phyloP scores from a whole-genome alignment of 2,797 vertebrate species.

The Austrolebias charrua region DNA sequence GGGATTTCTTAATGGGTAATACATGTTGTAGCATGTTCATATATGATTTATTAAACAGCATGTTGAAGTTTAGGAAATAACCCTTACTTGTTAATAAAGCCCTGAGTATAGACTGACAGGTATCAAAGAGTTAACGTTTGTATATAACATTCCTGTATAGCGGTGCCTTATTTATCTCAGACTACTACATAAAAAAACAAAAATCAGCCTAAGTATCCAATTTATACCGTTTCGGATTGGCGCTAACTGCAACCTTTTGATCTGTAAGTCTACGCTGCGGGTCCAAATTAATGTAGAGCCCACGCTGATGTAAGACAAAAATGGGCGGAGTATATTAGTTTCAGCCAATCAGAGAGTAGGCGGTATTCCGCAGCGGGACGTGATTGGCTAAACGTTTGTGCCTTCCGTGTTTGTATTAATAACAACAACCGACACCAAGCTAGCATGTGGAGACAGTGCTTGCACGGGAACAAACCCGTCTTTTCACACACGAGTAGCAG shows the following conservation, averaged over 20 bases:
- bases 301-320: constrained; percentile 12
- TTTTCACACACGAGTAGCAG: neutral
- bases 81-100: too few species aligned
- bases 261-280: fast-evolving
- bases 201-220: fast-evolving
- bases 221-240: fast-evolving
- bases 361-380: constrained; percentile 29
- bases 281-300: fast-evolving
- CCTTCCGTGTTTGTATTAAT: constrained; percentile 49
- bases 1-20: too few species aligned
- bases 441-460: constrained; percentile 24
- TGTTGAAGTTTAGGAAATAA: too few species aligned
- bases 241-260: neutral
- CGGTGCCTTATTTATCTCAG: neutral
- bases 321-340: neutral
- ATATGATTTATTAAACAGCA: too few species aligned
- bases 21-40: too few species aligned
- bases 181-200: neutral
- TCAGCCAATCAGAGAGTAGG: constrained; percentile 74
- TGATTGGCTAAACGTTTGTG: constrained; percentile 74
- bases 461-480: neutral
- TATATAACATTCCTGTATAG: neutral
- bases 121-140: neutral
- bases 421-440: constrained; percentile 26
- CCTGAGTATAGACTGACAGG: neutral